Evolutionary conservation across 1,140 invertebrate species (phyloP), one percentile per base, ranked within the genome.

Genomic region (Drosophila equinoxialis): DNA sequence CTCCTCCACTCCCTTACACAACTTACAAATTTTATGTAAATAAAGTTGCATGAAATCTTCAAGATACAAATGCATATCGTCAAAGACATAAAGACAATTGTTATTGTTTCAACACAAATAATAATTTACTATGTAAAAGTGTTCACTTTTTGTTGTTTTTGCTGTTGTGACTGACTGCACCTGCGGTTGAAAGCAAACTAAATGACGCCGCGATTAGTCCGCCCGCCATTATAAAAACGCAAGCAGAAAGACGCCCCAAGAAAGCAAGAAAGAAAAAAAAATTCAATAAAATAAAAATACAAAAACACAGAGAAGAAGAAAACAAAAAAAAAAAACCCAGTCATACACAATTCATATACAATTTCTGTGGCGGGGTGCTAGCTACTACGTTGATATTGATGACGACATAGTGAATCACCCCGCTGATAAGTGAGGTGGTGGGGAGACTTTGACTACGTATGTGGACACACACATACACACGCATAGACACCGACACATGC

Each of bases 121-220:
- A 20, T 4, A 48, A 48, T 8, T n/a, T 13, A n/a, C 41, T 37
- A 14, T 14, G 14, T 45, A 51, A 17, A 8, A 39, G 10, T 39
- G 2, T 59, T 37, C 35, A 14, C 3, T 33, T 6, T 30, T 30
- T 5, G 1, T 23, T 23, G 20, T 23, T 23, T 23, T 23, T 23
- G 20, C 20, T 30, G 30, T 30, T 30, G 30, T 26, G 23, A 26
- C 83, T 84, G 84, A 60, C 65, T 83, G 76, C 84, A 87, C 77
- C 89, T 87, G 84, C 84, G 73, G 73, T 70, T 80, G 62, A 69
- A 74, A 77, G 68, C 42, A 65, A 83, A 87, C 83, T 87, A 87
- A 86, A 66, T 65, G 79, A n/a, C 41, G 14, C 41, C 65, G 23
- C 68, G 67, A 66, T 83, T 71, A 80, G 68, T 66, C 35, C 37